phyloP scores from a whole-genome alignment of 2,797 vertebrate species.

The Lycodopsis pacificus region DNA sequence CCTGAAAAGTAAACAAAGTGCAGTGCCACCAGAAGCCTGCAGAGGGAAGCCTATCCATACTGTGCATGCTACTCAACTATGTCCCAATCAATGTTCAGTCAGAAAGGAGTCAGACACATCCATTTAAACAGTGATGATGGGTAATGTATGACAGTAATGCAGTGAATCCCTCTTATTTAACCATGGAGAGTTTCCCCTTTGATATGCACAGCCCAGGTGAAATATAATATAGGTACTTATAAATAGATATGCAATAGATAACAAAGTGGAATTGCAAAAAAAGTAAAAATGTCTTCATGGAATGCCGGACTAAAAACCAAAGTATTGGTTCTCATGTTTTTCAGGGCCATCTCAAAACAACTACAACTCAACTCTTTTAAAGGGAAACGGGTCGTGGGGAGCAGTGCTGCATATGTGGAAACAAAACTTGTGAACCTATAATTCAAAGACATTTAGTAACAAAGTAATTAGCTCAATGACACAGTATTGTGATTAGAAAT shows the following conservation, averaged over 20 bases:
- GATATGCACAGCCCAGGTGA: not conserved
- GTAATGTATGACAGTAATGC: conserved; percentile 11
- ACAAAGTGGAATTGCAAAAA: not conserved
- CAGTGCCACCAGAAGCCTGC: conserved; percentile 32
- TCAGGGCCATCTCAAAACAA: not conserved
- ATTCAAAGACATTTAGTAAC: not conserved
- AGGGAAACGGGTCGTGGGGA: not conserved
- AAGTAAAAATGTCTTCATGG: not conserved
- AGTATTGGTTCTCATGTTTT: not conserved
- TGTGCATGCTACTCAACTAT: not conserved
- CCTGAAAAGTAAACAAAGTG: not conserved
- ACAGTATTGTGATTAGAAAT: conserved; percentile 10
- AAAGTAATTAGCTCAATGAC: not conserved
- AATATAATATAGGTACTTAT: not conserved
- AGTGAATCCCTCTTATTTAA: conserved; percentile 5
- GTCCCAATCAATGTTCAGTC: not conserved
- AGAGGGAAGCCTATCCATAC: conserved; percentile 52
- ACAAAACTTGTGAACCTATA: not conserved
- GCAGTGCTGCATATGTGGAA: not conserved
- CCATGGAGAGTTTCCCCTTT: not conserved
- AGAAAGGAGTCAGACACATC: conserved; percentile 23
- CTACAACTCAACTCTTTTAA: not conserved
- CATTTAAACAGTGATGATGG: conserved; percentile 23
- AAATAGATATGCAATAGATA: not conserved
- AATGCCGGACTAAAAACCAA: not conserved